These are phyloP conservation scores for Erebia palarica DNA, from an alignment of 2,888 invertebrate species.

Conservation along the genomic window DNA sequence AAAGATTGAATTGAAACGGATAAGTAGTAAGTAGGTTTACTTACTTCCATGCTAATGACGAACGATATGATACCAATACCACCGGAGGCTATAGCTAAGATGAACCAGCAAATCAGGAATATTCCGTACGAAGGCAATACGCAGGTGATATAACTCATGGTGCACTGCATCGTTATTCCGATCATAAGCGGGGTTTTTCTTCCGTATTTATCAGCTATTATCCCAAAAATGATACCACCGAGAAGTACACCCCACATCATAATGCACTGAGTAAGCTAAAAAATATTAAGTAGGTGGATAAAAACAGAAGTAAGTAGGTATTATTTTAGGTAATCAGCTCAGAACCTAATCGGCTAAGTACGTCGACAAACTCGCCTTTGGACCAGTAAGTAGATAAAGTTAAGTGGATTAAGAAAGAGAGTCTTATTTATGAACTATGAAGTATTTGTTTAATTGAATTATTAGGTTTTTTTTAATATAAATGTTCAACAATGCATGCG, in stretches of 20 bases:
- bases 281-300: constrained; percentile 29
- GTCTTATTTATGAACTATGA: no score
- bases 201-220: constrained; percentile 84
- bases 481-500: no score
- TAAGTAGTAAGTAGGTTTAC: constrained; percentile 21
- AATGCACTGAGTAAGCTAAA: constrained; percentile 80
- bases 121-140: constrained; percentile 76
- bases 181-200: constrained; percentile 81
- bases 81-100: constrained; percentile 83
- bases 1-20: no score
- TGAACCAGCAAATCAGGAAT: constrained; percentile 80
- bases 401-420: no score
- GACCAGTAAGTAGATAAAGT: no score
- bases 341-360: no score
- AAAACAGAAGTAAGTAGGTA: background rate
- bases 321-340: no score
- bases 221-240: constrained; percentile 83
- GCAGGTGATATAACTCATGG: constrained; percentile 78
- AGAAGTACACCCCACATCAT: constrained; percentile 85
- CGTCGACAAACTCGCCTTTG: no score
- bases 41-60: constrained; percentile 84
- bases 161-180: constrained; percentile 79
- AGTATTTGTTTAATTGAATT: no score
- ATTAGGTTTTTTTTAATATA: no score
- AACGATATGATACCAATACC: constrained; percentile 85